Conservation (phyloP, 2,113 vertebrate genomes). For the Hemicordylus capensis region DNA sequence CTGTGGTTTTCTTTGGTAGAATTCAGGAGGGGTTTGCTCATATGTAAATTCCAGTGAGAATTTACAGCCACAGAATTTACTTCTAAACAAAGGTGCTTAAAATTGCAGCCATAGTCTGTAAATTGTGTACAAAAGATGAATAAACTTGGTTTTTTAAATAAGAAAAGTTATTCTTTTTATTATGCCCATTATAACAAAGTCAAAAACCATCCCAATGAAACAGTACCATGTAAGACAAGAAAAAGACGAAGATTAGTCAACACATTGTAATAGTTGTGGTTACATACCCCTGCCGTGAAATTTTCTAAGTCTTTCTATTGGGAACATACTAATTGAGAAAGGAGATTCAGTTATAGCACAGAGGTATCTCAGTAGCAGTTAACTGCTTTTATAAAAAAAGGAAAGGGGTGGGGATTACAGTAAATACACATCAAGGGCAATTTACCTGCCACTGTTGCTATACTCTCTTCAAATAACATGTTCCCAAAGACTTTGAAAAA, state of each 20-base stretch:
- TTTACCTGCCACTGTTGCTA: conserved; percentile 76
- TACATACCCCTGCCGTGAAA: conserved; percentile 60
- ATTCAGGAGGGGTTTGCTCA: too few species aligned
- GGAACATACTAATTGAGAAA: conserved; percentile 13
- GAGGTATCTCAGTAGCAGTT: conserved; percentile 30
- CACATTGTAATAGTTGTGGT: not conserved
- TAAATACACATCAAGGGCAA: conserved; percentile 49
- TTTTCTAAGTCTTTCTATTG: conserved; percentile 69
- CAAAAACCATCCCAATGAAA: not conserved
- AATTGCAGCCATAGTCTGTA: not conserved
- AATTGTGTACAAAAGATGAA: not conserved
- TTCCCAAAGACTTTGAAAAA: conserved; percentile 37
- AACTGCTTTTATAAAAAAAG: conserved; percentile 74
- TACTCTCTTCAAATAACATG: conserved; percentile 51
- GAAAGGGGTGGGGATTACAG: conserved; percentile 54
- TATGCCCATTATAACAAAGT: not conserved
- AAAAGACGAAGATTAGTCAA: not conserved
- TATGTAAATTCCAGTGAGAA: not conserved
- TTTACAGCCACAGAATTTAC: not conserved
- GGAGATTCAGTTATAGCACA: conserved; percentile 8
- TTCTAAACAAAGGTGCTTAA: not conserved
- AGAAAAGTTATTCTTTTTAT: not conserved
- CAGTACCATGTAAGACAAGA: not conserved
- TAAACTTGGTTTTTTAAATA: not conserved
- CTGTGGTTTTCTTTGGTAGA: too few species aligned